These are phyloP conservation scores for Panopea generosa DNA, from an alignment of 2,888 invertebrate genomes.

Conservation along the genomic window DNA sequence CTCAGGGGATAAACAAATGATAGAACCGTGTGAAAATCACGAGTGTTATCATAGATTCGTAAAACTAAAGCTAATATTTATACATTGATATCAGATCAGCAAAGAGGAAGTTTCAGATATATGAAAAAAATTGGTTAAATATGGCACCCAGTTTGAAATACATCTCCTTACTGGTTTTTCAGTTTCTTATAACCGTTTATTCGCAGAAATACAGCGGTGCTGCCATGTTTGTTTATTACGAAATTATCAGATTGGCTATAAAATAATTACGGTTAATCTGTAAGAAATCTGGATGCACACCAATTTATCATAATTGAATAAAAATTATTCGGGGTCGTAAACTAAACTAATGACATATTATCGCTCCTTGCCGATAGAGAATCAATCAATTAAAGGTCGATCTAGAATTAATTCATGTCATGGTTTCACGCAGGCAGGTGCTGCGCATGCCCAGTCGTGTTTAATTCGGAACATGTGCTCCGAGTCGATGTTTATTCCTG, in stretches of 20 bases:
- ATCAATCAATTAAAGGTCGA: constrained; percentile 52
- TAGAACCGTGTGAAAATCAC: constrained; percentile 23
- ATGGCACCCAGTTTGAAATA: too few relatives aligned
- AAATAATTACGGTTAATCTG: constrained; percentile 26
- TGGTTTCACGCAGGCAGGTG: constrained; percentile 28
- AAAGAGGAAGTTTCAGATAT: too few relatives aligned
- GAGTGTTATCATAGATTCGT: too few relatives aligned
- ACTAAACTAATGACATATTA: constrained; percentile 36
- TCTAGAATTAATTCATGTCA: constrained; percentile 58
- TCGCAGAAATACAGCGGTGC: too few relatives aligned
- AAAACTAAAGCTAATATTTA: too few relatives aligned
- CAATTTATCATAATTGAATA: constrained; percentile 57
- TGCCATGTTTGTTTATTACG: constrained; percentile 9
- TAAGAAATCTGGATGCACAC: constrained; percentile 32
- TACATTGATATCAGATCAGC: too few relatives aligned
- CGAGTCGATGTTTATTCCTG: not conserved
- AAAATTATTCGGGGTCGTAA: constrained; percentile 41
- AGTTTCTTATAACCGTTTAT: too few relatives aligned
- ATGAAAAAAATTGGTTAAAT: too few relatives aligned
- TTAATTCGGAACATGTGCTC: constrained; percentile 45
- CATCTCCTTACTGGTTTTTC: too few relatives aligned
- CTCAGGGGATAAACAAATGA: not conserved
- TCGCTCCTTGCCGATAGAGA: constrained; percentile 30
- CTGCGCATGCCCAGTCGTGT: constrained; percentile 26
- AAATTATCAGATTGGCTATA: constrained; percentile 24